Base-by-base conservation (phyloP, 2,888 invertebrate genomes). In the Orgyia antiqua region DNA sequence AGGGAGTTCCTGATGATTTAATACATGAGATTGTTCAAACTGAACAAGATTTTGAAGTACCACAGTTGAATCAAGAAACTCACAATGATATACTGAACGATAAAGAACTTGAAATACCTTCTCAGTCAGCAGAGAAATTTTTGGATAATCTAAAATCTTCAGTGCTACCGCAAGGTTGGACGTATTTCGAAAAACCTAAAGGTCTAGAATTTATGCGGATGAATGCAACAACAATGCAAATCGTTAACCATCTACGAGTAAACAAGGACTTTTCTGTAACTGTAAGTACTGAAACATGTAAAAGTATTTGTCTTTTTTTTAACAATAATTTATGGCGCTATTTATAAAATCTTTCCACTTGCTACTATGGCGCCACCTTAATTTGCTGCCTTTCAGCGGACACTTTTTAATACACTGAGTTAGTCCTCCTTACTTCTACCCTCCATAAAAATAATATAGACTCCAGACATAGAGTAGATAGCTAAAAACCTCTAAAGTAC, bases 221-320 rank as follows among this genome's bases (percentile, higher is more conserved):
- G 8, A 21, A 31, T 33, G 11, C 20, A 9, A 12, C 4, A 13
- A 33, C 9, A 7, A 25, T 11, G 28, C 20, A 33, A 11, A 31
- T 33, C 2, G 21, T 4, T 25, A 33, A 33, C 10, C 38, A 24
- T 24, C 4, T 38, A 31, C 27, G 24, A 6, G 6, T 38, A 13
- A 38, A 38, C 12, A 17, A 33, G 10, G 38, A 38, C 25, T 20
- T 25, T 17, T 38, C 38, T 10, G 13, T 33, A 5, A 33, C 38
- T 31, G 38, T 33, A 28, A 27, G 31, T 38, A 38, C 29, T n/a
- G 13, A 29, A 2, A 4, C 6, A 19, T 19, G 9, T n/a, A 20
- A n/a, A n/a, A 9, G 4, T 20, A 3, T n/a, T 20, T 2, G n/a
- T n/a, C 9, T 5, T 20, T 20, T n/a, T n/a, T n/a, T n/a, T n/a